These are phyloP conservation scores for Harmothoe impar DNA, from an alignment of 2,888 invertebrate species.

Conservation along the genomic window DNA sequence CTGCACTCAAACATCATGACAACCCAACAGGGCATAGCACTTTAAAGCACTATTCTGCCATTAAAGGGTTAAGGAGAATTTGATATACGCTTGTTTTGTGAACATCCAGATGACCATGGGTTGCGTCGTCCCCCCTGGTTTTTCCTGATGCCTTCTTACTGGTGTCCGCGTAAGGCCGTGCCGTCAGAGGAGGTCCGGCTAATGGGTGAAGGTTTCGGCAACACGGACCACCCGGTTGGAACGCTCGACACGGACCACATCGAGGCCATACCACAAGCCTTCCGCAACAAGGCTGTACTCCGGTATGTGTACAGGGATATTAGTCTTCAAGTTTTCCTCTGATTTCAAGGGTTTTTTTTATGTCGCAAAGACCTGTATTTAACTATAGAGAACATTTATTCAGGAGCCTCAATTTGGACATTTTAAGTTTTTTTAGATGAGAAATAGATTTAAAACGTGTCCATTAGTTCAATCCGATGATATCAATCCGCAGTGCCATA, in stretches of 20 bases:
- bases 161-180: conserved; percentile 83
- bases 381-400: no score
- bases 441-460: no score
- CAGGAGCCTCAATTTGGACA: no score
- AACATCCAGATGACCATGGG: conserved; percentile 91
- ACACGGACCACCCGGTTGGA: not conserved
- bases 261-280: conserved; percentile 87
- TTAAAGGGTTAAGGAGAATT: no score
- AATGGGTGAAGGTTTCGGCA: not conserved
- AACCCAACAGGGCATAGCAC: no score
- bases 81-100: no score
- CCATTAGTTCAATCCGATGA: no score
- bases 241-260: conserved; percentile 85
- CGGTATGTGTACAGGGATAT: conserved; percentile 70
- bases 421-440: not conserved
- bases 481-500: no score
- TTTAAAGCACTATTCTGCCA: no score
- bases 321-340: not conserved
- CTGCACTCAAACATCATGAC: no score
- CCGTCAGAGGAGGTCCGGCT: conserved; percentile 1
- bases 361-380: no score
- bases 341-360: no score
- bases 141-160: conserved; percentile 89
- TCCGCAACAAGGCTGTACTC: conserved; percentile 73
- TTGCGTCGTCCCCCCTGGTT: conserved; percentile 90